phyloP scores from a whole-genome alignment of 2,888 invertebrate species.

The Alloscopus bannaensis region DNA sequence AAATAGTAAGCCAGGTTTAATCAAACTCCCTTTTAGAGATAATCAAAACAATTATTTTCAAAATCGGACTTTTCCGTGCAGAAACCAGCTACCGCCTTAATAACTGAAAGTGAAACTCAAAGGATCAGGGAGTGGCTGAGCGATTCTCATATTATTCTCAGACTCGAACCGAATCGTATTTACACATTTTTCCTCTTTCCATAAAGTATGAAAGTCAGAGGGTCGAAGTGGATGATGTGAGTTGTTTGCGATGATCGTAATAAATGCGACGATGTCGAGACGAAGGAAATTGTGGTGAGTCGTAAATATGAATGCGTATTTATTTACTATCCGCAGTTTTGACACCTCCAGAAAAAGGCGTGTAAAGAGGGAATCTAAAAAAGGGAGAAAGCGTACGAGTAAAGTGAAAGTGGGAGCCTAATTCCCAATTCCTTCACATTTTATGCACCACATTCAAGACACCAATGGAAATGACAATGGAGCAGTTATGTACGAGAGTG shows the following conservation, averaged over 20 bases:
- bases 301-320: neutral
- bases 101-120: too few relatives aligned
- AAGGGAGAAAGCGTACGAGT: neutral
- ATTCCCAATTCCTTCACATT: slow-evolving; percentile 45
- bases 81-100: too few relatives aligned
- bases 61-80: too few relatives aligned
- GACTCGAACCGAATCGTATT: neutral
- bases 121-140: too few relatives aligned
- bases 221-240: neutral
- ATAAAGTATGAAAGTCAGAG: neutral
- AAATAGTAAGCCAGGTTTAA: too few relatives aligned
- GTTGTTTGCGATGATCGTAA: neutral
- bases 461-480: slow-evolving; percentile 33
- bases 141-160: neutral
- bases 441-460: slow-evolving; percentile 28
- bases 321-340: neutral
- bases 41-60: too few relatives aligned
- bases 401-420: slow-evolving; percentile 13
- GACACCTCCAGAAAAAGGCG: neutral
- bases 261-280: neutral
- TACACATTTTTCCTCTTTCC: neutral
- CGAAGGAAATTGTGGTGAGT: neutral
- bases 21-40: too few relatives aligned
- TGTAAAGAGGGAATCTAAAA: neutral
- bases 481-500: slow-evolving; percentile 20